Conservation (phyloP, 2,888 invertebrate genomes). For the Priocnemis perturbator region DNA sequence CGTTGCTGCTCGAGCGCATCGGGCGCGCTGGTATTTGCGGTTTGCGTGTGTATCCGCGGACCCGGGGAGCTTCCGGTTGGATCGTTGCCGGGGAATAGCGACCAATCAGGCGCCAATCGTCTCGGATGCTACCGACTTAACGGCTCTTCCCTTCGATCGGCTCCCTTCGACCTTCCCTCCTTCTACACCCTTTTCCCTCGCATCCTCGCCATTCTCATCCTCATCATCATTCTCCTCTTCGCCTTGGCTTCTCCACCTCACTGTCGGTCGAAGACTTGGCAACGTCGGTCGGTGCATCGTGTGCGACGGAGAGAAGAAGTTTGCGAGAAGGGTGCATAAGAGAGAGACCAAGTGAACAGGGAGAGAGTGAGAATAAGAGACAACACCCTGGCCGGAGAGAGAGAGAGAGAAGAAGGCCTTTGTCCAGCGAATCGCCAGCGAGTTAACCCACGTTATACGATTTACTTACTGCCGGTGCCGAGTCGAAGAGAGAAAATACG, state of each 20-base stretch:
- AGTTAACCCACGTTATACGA: constrained; percentile 25
- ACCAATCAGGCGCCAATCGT: constrained; percentile 47
- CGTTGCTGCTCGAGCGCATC: too few species aligned
- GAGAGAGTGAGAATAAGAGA: constrained; percentile 34
- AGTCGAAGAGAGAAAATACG: background rate
- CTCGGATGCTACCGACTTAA: constrained; percentile 48
- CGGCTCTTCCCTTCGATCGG: constrained; percentile 41
- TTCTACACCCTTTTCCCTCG: constrained; percentile 49
- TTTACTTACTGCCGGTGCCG: constrained; percentile 5
- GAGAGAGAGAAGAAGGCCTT: constrained; percentile 40
- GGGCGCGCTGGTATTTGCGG: constrained; percentile 15
- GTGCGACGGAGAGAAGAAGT: constrained; percentile 27
- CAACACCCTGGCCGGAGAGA: constrained; percentile 21
- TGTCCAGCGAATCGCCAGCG: constrained; percentile 37
- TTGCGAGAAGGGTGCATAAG: constrained; percentile 17
- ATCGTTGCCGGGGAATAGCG: constrained; percentile 33
- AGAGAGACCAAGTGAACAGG: constrained; percentile 37
- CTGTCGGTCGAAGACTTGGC: constrained; percentile 47
- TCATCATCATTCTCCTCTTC: constrained; percentile 37
- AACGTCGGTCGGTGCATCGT: constrained; percentile 44
- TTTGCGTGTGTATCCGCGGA: constrained; percentile 9
- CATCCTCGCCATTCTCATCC: constrained; percentile 27
- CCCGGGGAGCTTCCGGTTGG: constrained; percentile 46
- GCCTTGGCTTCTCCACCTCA: constrained; percentile 29
- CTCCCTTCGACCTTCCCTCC: constrained; percentile 52